Evolutionary conservation across 2,888 invertebrate species (phyloP).

Genomic region (Arrhopalites spinosus): DNA sequence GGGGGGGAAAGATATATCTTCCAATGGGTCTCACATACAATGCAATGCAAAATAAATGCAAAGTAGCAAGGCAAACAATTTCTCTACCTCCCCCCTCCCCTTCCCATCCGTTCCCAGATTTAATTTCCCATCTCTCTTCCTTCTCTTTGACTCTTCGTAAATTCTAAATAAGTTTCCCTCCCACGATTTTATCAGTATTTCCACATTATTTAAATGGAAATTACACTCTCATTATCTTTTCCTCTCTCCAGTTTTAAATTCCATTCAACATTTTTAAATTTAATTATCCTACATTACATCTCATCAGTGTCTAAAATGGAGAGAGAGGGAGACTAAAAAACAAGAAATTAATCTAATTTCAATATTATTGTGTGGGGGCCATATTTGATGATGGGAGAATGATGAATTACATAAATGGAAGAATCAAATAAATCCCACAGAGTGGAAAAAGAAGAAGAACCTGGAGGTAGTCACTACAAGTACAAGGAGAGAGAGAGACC

Average conservation of each 20-base stretch:
- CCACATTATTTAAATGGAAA: neutral
- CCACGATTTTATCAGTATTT: neutral
- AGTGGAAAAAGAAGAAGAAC: neutral
- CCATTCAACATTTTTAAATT: too few relatives aligned
- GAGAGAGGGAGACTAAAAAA: too few relatives aligned
- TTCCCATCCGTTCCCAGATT: neutral
- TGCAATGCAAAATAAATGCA: constrained; percentile 5
- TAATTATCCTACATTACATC: too few relatives aligned
- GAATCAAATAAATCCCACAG: neutral
- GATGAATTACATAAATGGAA: neutral
- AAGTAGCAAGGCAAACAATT: constrained; percentile 4
- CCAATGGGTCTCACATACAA: too few relatives aligned
- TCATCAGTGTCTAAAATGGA: too few relatives aligned
- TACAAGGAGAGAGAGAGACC: neutral
- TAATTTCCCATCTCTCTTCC: neutral
- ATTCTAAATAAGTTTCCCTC: neutral
- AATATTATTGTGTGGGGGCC: too few relatives aligned
- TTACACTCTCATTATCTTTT: neutral
- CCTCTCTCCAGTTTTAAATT: neutral
- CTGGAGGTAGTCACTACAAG: neutral
- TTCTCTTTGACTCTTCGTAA: too few relatives aligned
- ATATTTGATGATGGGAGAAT: too few relatives aligned
- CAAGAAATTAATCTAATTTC: too few relatives aligned
- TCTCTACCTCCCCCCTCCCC: neutral
- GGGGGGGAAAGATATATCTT: too few relatives aligned